phyloP scores from a whole-genome alignment of 1,140 invertebrate genomes.

The Drosophila hydei region DNA sequence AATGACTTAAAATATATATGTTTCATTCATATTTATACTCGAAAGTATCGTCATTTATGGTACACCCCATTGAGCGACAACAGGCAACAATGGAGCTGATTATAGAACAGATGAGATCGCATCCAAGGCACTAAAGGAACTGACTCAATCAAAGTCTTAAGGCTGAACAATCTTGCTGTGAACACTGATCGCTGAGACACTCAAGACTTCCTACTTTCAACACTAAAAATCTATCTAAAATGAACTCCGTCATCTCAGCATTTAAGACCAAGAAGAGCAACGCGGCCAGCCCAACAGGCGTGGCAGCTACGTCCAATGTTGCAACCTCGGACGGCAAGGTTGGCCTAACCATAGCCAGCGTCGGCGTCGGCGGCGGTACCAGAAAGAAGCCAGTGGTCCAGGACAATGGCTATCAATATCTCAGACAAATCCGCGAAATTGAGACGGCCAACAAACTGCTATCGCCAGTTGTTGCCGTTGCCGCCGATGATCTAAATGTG shows the following conservation, averaged over 20 bases:
- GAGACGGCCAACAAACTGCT: conserved; percentile 79
- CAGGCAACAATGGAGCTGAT: conserved; percentile 12
- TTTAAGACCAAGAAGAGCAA: conserved; percentile 80
- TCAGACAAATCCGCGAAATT: conserved; percentile 82
- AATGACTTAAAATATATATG: conserved; percentile 30
- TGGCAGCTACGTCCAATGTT: conserved; percentile 8
- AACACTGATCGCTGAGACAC: not conserved
- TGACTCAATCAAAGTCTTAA: not conserved
- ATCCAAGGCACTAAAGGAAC: not conserved
- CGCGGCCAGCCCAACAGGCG: conserved; percentile 27
- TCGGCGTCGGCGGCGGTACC: conserved; percentile 40
- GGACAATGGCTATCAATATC: conserved; percentile 80
- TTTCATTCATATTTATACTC: conserved; percentile 2
- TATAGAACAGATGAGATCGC: not conserved
- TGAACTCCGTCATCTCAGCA: conserved; percentile 84
- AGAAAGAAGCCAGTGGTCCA: conserved; percentile 66
- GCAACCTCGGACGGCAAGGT: conserved; percentile 23
- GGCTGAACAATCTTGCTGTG: not conserved
- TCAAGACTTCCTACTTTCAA: not conserved
- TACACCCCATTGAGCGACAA: conserved; percentile 2
- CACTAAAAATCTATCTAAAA: conserved; percentile 43
- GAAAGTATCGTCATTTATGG: not conserved
- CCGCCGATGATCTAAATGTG: conserved; percentile 44
- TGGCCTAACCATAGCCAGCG: conserved; percentile 53
- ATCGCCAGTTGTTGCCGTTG: conserved; percentile 65